phyloP scores from a whole-genome alignment of 1,140 invertebrate species.

The Diprion similis region DNA sequence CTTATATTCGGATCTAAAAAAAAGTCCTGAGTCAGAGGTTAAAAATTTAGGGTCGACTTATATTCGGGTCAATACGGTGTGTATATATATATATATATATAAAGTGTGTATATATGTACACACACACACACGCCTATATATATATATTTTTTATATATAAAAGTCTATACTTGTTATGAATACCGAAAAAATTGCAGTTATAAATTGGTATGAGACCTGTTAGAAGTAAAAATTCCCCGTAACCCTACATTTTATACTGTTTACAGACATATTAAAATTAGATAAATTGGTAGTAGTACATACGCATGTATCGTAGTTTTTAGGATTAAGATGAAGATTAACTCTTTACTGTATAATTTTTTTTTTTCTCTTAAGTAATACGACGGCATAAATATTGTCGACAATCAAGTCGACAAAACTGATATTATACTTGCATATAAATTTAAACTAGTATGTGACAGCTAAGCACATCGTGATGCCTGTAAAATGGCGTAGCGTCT shows the following conservation, averaged over 20 bases:
- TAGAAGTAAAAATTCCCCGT: constrained; percentile 48
- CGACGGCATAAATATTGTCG: neutral
- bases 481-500: constrained; percentile 20
- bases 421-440: constrained; percentile 33
- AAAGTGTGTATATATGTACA: constrained; percentile 32
- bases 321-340: constrained; percentile 29
- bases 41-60: too few species aligned
- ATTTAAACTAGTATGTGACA: constrained; percentile 44
- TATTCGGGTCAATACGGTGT: too few species aligned
- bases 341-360: neutral
- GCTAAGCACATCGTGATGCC: constrained; percentile 30
- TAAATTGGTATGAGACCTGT: constrained; percentile 33
- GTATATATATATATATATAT: too few species aligned
- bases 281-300: constrained; percentile 31
- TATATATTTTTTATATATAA: constrained; percentile 54
- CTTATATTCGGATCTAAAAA: too few species aligned
- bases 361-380: constrained; percentile 9
- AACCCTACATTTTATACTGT: constrained; percentile 41
- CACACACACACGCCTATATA: constrained; percentile 32
- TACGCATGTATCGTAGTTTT: constrained; percentile 38
- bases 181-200: constrained; percentile 39
- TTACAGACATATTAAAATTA: constrained; percentile 40
- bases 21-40: too few species aligned
- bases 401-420: constrained; percentile 28
- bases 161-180: constrained; percentile 58